These are phyloP conservation scores for Leuctra nigra DNA, from an alignment of 2,888 invertebrate genomes.

Conservation along the genomic window DNA sequence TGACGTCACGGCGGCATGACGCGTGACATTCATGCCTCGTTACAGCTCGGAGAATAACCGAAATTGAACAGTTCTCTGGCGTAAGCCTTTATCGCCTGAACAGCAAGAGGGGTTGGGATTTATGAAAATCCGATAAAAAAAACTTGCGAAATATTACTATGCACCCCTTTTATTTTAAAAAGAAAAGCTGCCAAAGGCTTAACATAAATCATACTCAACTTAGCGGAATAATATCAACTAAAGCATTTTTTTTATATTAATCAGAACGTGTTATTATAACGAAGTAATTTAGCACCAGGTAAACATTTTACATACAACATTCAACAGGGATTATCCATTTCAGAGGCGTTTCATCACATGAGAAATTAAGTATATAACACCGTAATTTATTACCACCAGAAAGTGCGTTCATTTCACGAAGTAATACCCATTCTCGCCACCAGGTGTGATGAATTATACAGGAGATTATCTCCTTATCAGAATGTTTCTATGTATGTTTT, in stretches of 20 bases:
- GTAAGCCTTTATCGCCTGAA: too few relatives aligned
- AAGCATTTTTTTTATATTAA: too few relatives aligned
- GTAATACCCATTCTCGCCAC: not conserved
- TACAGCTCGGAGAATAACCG: too few relatives aligned
- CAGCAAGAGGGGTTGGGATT: not conserved
- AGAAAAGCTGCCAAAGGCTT: constrained; percentile 1
- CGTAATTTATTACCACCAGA: not conserved
- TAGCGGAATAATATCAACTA: too few relatives aligned
- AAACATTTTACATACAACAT: too few relatives aligned
- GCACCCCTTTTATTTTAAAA: not conserved
- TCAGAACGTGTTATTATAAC: too few relatives aligned
- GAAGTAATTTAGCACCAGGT: too few relatives aligned
- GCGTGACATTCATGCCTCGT: too few relatives aligned
- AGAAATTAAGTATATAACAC: not conserved
- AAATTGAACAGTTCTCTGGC: too few relatives aligned
- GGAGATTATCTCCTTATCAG: constrained; percentile 6
- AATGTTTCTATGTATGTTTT: not conserved
- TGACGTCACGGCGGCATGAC: too few relatives aligned
- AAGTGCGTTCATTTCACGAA: not conserved
- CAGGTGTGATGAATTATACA: not conserved
- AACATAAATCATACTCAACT: not conserved
- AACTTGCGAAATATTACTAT: too few relatives aligned
- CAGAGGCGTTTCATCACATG: not conserved
- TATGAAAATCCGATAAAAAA: constrained; percentile 3
- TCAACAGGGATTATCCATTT: too few relatives aligned